A percentile compares a stretch with the other conserved stretches of the same genome.
Evolutionary conservation across 2,888 invertebrate genomes (phyloP).

Genomic region (Rhingia rostrata): DNA sequence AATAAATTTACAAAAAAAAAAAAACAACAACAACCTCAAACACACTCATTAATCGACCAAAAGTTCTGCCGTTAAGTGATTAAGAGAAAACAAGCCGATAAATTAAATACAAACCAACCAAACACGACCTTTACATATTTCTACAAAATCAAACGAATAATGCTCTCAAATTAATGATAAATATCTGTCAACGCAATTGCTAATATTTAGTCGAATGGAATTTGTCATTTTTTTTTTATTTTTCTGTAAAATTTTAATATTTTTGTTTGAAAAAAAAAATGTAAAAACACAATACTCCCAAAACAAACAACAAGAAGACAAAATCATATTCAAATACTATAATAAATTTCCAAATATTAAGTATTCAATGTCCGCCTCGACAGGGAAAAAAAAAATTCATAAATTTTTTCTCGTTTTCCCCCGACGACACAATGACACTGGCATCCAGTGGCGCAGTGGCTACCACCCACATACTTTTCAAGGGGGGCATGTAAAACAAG

Average conservation of each 20-base stretch:
- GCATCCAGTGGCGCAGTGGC: constrained; percentile 17
- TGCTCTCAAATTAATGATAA: constrained; percentile 49
- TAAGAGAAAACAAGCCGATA: constrained; percentile 33
- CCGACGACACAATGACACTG: constrained; percentile 9
- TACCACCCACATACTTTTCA: constrained; percentile 9
- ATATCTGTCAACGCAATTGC: constrained; percentile 65
- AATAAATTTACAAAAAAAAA: background rate
- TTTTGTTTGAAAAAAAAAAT: background rate
- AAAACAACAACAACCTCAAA: constrained; percentile 5
- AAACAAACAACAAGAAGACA: background rate
- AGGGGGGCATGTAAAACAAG: constrained; percentile 8
- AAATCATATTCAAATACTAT: background rate
- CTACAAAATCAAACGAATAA: constrained; percentile 56
- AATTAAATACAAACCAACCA: constrained; percentile 21
- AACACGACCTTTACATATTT: constrained; percentile 54
- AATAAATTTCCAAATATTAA: constrained; percentile 64
- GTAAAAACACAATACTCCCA: background rate
- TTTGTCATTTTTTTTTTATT: constrained; percentile 47
- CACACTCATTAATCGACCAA: constrained; percentile 31
- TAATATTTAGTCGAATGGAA: constrained; percentile 57
- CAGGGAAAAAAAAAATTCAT: constrained; percentile 23
- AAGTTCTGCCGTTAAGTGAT: constrained; percentile 45
- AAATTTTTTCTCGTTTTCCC: constrained; percentile 64
- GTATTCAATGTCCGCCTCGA: constrained; percentile 45
- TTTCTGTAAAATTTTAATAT: background rate